Percentiles rank a stretch among this genome's conserved stretches.
These are phyloP conservation scores for Drosophila asahinai DNA, from an alignment of 1,140 invertebrate species.

Conservation along the genomic window DNA sequence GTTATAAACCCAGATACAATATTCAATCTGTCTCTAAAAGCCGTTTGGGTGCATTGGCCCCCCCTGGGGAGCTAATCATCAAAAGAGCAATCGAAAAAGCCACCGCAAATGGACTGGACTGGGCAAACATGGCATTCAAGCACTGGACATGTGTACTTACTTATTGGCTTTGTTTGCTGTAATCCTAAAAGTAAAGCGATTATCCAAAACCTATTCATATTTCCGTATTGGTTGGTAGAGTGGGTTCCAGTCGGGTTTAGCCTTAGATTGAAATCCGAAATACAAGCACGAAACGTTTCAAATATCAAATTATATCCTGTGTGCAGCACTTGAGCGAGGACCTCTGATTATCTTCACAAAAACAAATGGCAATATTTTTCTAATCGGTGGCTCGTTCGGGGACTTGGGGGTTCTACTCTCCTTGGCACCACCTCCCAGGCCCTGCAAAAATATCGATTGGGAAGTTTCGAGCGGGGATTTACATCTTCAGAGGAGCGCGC, in stretches of 20 bases:
- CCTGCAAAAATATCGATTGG: constrained; percentile 45
- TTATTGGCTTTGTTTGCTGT: constrained; percentile 76
- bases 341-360: constrained; percentile 74
- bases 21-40: not conserved
- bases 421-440: constrained; percentile 64
- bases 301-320: constrained; percentile 26
- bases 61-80: constrained; percentile 1
- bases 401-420: constrained; percentile 26
- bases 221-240: constrained; percentile 45
- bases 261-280: constrained; percentile 34
- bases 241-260: constrained; percentile 1
- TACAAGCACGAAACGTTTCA: constrained; percentile 24
- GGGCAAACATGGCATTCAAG: not conserved
- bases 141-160: constrained; percentile 61
- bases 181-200: constrained; percentile 83
- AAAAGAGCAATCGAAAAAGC: constrained; percentile 10
- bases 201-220: constrained; percentile 84
- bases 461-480: constrained; percentile 42
- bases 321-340: constrained; percentile 14
- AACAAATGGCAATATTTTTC: constrained; percentile 30
- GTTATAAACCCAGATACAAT: not conserved
- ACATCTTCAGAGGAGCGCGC: constrained; percentile 63
- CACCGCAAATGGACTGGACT: constrained; percentile 2
- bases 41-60: not conserved
- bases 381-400: constrained; percentile 65